Conservation (phyloP, 1,140 invertebrate species). For the Cotesia chilonis region DNA sequence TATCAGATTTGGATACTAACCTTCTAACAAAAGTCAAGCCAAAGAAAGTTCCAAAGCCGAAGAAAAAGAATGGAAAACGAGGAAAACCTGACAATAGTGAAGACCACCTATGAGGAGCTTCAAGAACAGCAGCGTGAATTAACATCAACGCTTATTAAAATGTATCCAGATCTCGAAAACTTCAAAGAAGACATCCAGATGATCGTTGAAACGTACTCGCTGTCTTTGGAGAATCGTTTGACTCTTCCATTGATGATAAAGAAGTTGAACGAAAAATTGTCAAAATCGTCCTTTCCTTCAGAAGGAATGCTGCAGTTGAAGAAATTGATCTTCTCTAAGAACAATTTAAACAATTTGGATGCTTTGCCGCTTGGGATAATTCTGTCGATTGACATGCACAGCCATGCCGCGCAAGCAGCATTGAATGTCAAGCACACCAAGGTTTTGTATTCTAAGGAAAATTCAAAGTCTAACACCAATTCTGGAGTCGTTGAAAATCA, state of each 20-base stretch:
- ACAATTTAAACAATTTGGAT: not conserved
- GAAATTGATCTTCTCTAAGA: not conserved
- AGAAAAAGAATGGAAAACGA: no score
- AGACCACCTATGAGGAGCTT: no score
- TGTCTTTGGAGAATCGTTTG: no score
- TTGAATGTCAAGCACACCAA: conserved; percentile 10
- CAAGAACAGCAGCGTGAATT: no score
- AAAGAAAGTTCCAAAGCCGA: no score
- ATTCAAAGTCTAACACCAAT: not conserved
- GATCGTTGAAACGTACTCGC: no score
- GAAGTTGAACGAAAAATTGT: not conserved
- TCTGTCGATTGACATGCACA: conserved; percentile 2
- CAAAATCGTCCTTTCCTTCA: not conserved
- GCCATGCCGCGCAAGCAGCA: not conserved
- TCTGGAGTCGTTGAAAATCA: not conserved
- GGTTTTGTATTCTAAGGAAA: not conserved
- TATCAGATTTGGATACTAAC: no score
- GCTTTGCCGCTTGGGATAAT: not conserved
- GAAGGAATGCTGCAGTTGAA: not conserved
- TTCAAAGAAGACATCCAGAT: no score
- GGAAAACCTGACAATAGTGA: no score
- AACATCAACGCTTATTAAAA: no score
- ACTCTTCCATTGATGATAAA: not conserved
- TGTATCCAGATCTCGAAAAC: no score
- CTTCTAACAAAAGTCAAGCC: no score